Conservation (phyloP, 2,113 vertebrate genomes). For the Dasyurus viverrinus region DNA sequence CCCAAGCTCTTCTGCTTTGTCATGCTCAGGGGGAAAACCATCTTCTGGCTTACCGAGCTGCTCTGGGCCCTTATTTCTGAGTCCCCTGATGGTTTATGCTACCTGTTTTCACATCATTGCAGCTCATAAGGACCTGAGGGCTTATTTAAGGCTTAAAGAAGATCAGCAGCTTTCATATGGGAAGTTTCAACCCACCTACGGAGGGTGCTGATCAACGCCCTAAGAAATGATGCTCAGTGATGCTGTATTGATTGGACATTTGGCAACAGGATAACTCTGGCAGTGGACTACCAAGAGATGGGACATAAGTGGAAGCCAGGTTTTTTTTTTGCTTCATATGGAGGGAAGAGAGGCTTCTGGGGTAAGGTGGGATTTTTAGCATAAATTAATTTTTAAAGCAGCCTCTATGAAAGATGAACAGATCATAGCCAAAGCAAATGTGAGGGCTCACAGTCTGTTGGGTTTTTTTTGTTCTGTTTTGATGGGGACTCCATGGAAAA, state of each 20-base stretch:
- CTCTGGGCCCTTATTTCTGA: not conserved
- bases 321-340: not conserved
- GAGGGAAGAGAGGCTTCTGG: slow-evolving; percentile 24
- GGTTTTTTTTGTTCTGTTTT: slow-evolving; percentile 13
- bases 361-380: slow-evolving; percentile 42
- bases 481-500: slow-evolving; percentile 45
- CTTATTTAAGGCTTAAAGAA: slow-evolving; percentile 14
- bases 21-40: slow-evolving; percentile 5
- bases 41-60: not conserved
- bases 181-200: not conserved
- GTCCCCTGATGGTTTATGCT: not conserved
- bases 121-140: not conserved
- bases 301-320: not conserved
- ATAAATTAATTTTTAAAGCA: slow-evolving; percentile 59
- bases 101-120: not conserved
- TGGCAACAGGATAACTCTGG: slow-evolving; percentile 34
- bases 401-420: slow-evolving; percentile 17
- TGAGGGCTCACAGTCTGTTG: not conserved
- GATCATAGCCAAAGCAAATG: slow-evolving; percentile 31
- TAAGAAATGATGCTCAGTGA: not conserved
- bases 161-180: not conserved
- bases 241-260: slow-evolving; percentile 24
- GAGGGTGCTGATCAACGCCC: not conserved
- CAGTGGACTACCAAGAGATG: not conserved
- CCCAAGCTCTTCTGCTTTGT: slow-evolving; percentile 49